These are phyloP conservation scores for Amaurobius ferox DNA, from an alignment of 2,888 invertebrate species.

Conservation along the genomic window DNA sequence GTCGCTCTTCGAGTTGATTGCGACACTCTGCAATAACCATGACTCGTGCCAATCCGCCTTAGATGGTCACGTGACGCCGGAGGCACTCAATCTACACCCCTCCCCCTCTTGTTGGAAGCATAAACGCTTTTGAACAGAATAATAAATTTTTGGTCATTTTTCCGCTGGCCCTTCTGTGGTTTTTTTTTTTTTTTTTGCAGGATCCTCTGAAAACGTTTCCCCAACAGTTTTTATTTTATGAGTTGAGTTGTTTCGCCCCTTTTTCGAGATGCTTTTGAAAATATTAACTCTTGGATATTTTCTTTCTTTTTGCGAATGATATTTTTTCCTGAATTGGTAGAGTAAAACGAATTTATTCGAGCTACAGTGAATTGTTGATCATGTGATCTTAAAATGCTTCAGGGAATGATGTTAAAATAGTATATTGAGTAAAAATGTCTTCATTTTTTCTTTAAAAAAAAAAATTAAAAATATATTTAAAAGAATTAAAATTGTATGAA, in stretches of 20 bases:
- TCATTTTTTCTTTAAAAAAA: too few relatives aligned
- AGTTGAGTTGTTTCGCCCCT: conserved; percentile 50
- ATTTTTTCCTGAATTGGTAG: too few relatives aligned
- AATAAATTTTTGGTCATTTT: conserved; percentile 58
- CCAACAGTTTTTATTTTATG: conserved; percentile 21
- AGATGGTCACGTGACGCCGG: conserved; percentile 19
- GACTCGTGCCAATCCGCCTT: conserved; percentile 51
- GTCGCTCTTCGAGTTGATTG: conserved; percentile 31
- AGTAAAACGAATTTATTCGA: background rate
- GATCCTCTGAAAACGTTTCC: background rate
- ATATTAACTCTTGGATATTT: conserved; percentile 36
- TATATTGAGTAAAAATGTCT: too few relatives aligned
- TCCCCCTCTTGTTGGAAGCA: background rate
- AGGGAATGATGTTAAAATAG: too few relatives aligned
- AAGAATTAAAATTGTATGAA: too few relatives aligned
- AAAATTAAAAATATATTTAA: too few relatives aligned
- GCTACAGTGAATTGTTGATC: background rate
- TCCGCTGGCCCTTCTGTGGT: background rate
- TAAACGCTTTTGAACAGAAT: conserved; percentile 57
- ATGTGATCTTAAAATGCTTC: background rate
- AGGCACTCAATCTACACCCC: conserved; percentile 7
- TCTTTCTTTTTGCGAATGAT: background rate
- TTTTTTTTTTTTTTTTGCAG: conserved; percentile 12
- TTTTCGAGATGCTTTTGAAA: conserved; percentile 47
- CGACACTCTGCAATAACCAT: conserved; percentile 57